Conservation (phyloP, 2,888 invertebrate genomes). For the Priocnemis perturbator region DNA sequence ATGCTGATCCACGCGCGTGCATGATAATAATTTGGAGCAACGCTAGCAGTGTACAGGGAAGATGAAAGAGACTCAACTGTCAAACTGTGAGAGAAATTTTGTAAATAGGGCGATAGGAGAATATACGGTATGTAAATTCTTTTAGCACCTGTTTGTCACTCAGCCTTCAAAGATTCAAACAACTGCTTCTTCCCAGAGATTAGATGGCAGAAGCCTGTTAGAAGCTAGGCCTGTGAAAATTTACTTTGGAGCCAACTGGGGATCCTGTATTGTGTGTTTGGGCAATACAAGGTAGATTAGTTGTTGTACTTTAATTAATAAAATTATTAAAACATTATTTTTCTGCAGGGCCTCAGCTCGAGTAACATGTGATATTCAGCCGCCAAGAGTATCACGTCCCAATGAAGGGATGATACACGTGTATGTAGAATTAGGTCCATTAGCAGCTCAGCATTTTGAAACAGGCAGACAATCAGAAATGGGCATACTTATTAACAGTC, state of each 20-base stretch:
- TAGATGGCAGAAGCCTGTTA: conserved; percentile 86
- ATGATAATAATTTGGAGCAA: too few relatives aligned
- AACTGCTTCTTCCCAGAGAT: conserved; percentile 78
- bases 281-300: conserved; percentile 84
- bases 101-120: conserved; percentile 78
- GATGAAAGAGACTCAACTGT: conserved; percentile 82
- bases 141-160: conserved; percentile 18
- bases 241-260: conserved; percentile 89
- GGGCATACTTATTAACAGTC: conserved; percentile 84
- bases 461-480: conserved; percentile 84
- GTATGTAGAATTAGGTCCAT: conserved; percentile 90
- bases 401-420: conserved; percentile 92
- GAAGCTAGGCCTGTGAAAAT: conserved; percentile 85
- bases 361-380: conserved; percentile 91
- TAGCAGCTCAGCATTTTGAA: conserved; percentile 92
- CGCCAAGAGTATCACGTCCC: conserved; percentile 89
- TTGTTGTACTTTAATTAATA: background rate
- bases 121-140: conserved; percentile 12
- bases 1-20: too few relatives aligned
- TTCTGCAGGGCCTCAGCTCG: conserved; percentile 86
- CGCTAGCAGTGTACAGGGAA: conserved; percentile 44
- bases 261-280: conserved; percentile 85
- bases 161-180: conserved; percentile 16
- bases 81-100: conserved; percentile 85
- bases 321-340: background rate